A percentile compares a stretch with the other conserved stretches of the same genome.
These are phyloP conservation scores for Melinaea menophilus DNA, from an alignment of 2,888 invertebrate genomes.

Conservation along the genomic window DNA sequence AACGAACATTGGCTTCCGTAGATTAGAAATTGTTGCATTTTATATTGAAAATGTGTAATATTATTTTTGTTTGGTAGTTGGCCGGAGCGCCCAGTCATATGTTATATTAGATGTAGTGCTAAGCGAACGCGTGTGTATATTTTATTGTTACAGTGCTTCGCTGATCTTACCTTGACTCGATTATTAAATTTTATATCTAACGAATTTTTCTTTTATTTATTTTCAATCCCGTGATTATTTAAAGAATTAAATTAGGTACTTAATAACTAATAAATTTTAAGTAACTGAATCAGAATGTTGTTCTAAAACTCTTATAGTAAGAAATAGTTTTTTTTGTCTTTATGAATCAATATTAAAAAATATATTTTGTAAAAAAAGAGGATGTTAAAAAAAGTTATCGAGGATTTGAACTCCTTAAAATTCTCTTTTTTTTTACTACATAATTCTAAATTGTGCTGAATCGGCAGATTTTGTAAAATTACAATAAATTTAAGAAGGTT, in stretches of 20 bases:
- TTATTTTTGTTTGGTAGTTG: slow-evolving; percentile 34
- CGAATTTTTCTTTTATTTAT: slow-evolving; percentile 29
- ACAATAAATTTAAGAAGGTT: too few relatives aligned
- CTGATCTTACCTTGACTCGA: slow-evolving; percentile 61
- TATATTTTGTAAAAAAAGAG: too few relatives aligned
- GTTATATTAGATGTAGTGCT: slow-evolving; percentile 32
- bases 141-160: slow-evolving; percentile 66
- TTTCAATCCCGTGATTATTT: not conserved
- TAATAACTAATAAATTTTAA: too few relatives aligned
- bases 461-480: too few relatives aligned
- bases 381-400: too few relatives aligned
- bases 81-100: slow-evolving; percentile 33
- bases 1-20: slow-evolving; percentile 51
- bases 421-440: too few relatives aligned
- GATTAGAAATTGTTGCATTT: slow-evolving; percentile 31
- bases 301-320: too few relatives aligned
- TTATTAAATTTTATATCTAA: slow-evolving; percentile 72
- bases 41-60: slow-evolving; percentile 28
- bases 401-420: too few relatives aligned
- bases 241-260: not conserved
- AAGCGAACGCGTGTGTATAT: slow-evolving; percentile 51
- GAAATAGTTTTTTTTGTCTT: too few relatives aligned
- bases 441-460: too few relatives aligned
- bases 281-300: too few relatives aligned
- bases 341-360: too few relatives aligned